These are phyloP conservation scores for Athetis lepigone DNA, from an alignment of 2,888 invertebrate species.

Conservation along the genomic window DNA sequence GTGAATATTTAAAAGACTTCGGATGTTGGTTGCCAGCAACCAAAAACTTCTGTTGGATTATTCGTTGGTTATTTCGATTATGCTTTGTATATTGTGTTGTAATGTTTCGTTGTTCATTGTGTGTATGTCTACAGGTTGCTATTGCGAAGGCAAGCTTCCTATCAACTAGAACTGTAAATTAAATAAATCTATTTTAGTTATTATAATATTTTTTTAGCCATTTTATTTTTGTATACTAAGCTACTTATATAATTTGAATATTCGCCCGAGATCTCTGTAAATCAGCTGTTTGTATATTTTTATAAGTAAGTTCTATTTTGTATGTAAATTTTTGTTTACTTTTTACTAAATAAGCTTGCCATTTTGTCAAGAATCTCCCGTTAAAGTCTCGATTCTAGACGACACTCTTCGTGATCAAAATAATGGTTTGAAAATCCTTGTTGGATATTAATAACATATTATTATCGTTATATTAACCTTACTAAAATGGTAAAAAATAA, in stretches of 20 bases:
- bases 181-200: conserved; percentile 28
- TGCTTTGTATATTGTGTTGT: conserved; percentile 29
- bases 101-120: conserved; percentile 16
- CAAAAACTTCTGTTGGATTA: conserved; percentile 20
- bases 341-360: conserved; percentile 28
- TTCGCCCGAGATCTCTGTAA: conserved; percentile 53
- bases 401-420: conserved; percentile 20
- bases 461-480: not conserved
- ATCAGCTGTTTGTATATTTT: conserved; percentile 40
- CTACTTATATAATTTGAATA: conserved; percentile 27
- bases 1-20: not conserved
- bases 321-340: conserved; percentile 39
- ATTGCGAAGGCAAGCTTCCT: not conserved
- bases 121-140: conserved; percentile 20
- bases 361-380: conserved; percentile 49
- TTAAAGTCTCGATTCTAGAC: conserved; percentile 32
- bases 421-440: conserved; percentile 31
- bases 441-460: not conserved
- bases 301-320: conserved; percentile 35
- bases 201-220: conserved; percentile 20
- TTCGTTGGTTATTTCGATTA: conserved; percentile 12
- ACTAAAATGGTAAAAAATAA: conserved; percentile 5
- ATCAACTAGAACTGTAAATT: conserved; percentile 47
- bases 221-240: conserved; percentile 15
- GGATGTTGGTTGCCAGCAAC: conserved; percentile 37